Base-by-base conservation (phyloP, 2,888 invertebrate genomes). In the Drosophila anomalata region DNA sequence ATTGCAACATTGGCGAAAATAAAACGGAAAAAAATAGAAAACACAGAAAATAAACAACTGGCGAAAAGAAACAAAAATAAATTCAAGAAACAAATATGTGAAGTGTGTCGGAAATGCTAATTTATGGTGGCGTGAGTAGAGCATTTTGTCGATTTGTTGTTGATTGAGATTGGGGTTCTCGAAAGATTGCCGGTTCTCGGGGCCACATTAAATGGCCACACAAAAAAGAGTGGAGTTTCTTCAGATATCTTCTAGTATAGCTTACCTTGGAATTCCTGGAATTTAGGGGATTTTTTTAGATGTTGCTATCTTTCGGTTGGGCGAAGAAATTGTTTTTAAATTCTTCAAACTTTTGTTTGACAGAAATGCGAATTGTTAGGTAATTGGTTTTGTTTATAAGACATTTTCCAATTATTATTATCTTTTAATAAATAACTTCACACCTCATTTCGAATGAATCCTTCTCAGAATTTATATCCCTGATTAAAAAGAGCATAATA, bases 101-200 rank as follows among this genome's bases (percentile, higher is more conserved):
- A 73, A 72, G 67, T 54, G 73, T 69, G 73, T 80, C 68, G 66
- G 39, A 71, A 70, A 75, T 77, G 76, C 80, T 73, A 83, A 83
- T 75, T 77, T 79, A 29, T 60, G 47, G 55, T 54, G 36, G 36
- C n/a, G n/a, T 29, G 36, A 59, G 53, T 36, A 39, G 31, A 59
- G 65, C 46, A 39, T 11, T 52, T 17, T n/a, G 33, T 26, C 26
- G 33, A 31, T 46, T 39, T 42, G 4, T 59, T 65, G 44, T 53
- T 54, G 66, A 66, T 41, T 53, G 24, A 22, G 54, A 26, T 66
- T 54, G 8, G 8, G 36, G 36, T 31, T 12, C 36, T 50, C n/a
- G 22, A 63, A 29, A 29, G 51, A 51, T 62, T 36, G 14, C 42
- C 26, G n/a, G n/a, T 12, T 12, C 33, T n/a, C 6, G 33, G 33